Base-by-base conservation (phyloP, 2,797 vertebrate species). In the Enteromius radiatus region DNA sequence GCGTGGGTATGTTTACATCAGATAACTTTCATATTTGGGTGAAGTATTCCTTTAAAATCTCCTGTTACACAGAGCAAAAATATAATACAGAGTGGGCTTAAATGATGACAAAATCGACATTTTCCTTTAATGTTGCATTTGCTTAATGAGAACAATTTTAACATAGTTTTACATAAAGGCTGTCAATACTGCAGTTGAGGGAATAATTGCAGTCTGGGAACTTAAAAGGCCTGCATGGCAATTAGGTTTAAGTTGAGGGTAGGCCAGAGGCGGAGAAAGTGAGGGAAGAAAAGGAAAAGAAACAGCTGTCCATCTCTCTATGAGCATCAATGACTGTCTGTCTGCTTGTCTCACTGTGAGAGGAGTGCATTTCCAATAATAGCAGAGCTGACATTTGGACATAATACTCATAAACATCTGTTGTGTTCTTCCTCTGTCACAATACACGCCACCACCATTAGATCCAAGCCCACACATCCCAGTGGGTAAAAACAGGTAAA, bases 341-440 rank as follows among this genome's bases (percentile, higher is more conserved):
- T 69, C 64, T 43, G 19, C 36, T 7, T 52, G 47, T 70, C 65
- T 61, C 17, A 67, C 43, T 49, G 8, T 64, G 59, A 28, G 21
- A 28, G 3, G 7, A 41, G 45, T 67, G 33, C 59, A 65, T 49
- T 81, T 75, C 45, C 71, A 11, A 81, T 81, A 81, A 75, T 75
- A 81, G 31, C 59, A 61, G 38, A 33, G 33, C 47, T 1, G 11
- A 70, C 33, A 70, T 70, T 3, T 23, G 4, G 65, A 69, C 78
- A 71, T 61, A 52, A 31, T 19, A 65, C 56, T 23, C 59, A 41
- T 41, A 67, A 67, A 81, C 80, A 81, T 75, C 70, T 75, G 80
- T 38, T 75, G 78, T 69, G 49, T 23, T 80, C 78, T 33, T 80
- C 19, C 28, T 61, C 67, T 41, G n/a, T 81, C 45, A 75, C 31